Evolutionary conservation across 2,113 vertebrate species (phyloP).

Genomic region (Gallinago paraguaiae): DNA sequence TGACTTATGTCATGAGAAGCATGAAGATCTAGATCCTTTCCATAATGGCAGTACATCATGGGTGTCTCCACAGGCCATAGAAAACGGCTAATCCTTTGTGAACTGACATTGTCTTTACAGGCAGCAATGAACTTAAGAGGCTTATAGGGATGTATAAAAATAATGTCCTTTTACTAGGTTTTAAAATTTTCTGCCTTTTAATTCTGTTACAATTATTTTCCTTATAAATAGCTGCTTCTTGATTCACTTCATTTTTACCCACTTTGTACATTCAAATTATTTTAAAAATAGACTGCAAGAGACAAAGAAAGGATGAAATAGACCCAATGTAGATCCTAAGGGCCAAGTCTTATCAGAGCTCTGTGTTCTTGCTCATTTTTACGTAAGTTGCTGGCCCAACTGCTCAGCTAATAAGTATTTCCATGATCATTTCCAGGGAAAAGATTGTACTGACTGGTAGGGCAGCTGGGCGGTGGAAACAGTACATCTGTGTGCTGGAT

Average conservation of each 20-base stretch:
- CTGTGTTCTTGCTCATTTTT: background rate
- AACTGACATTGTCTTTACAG: background rate
- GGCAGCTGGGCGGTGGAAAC: background rate
- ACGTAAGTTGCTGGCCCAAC: background rate
- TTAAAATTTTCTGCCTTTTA: background rate
- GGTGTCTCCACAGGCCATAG: background rate
- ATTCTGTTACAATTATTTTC: background rate
- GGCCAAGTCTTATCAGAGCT: background rate
- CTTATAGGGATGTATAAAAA: background rate
- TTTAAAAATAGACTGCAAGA: background rate
- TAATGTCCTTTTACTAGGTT: background rate
- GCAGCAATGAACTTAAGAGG: background rate
- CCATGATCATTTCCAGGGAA: background rate
- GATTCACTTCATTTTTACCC: background rate
- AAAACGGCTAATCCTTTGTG: background rate
- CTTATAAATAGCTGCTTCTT: background rate
- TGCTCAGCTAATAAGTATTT: background rate
- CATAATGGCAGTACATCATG: background rate
- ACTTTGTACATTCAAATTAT: background rate
- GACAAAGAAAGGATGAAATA: background rate
- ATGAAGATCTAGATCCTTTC: background rate
- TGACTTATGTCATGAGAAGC: background rate
- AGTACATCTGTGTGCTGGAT: background rate
- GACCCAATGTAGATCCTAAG: accelerated
- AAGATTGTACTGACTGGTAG: background rate